Evolutionary conservation across 2,888 invertebrate genomes (phyloP), one percentile per base, ranked within the genome.

Genomic region (Julus scandinavius): DNA sequence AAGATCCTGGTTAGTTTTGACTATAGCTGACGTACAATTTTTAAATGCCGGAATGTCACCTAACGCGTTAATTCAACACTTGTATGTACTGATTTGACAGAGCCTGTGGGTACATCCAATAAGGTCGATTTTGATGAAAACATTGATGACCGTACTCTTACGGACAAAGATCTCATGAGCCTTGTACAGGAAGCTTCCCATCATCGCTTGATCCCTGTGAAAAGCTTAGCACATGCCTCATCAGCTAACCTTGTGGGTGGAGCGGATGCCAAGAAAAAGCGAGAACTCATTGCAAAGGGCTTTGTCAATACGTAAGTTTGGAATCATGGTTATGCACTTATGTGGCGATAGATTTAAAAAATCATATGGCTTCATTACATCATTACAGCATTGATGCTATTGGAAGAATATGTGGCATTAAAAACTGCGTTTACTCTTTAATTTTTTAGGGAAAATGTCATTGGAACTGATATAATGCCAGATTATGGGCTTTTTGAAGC

Each of bases 401-500:
- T 58, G 5, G n/a, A 58, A 4, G 0, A 58, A 72, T 72, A 29
- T 72, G 45, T 9, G 7, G 45, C 1, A 45, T 7, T 45, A 7
- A 5, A 45, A 45, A 45, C 45, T 45, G 45, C 1, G 54, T 54
- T 3, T 15, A 11, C 80, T 87, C 3, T 72, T 72, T 1, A n/a
- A 80, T 17, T 50, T 20, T 20, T 41, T 83, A 88, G 88, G 29
- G 88, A 88, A 6, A 38, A 38, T 41, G 50, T 29, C n/a, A 29
- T 38, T 49, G 80, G 45, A 15, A 41, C 95, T 89, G 96, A 97
- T 92, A 97, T 97, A 92, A 96, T 97, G 96, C 97, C 97, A 0
- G 97, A 97, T 93, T 97, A 97, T 91, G 98, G 98, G 0, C 93
- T 99, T 87, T 99, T 99, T 93, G 99, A 99, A 93, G 99, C 99